These are phyloP conservation scores for Triplophysa siluroides DNA, from an alignment of 2,113 vertebrate genomes.

Conservation along the genomic window DNA sequence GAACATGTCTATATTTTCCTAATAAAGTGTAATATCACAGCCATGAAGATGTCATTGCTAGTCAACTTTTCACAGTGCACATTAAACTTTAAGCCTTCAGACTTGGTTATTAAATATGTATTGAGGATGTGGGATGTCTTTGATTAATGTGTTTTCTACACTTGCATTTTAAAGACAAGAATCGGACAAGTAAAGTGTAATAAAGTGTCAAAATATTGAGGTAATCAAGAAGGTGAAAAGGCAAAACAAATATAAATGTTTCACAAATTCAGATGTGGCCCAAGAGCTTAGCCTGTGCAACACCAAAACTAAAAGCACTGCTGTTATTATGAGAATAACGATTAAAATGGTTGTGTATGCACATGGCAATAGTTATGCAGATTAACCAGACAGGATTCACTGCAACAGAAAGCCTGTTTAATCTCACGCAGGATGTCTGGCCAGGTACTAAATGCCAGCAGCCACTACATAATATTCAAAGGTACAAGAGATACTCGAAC, in stretches of 20 bases:
- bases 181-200: slow-evolving; percentile 57
- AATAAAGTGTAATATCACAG: slow-evolving; percentile 11
- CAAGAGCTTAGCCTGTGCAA: not conserved
- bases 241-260: slow-evolving; percentile 22
- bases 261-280: not conserved
- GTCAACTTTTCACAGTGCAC: slow-evolving; percentile 1
- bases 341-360: not conserved
- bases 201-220: slow-evolving; percentile 35
- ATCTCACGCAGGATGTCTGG: not conserved
- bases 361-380: slow-evolving; percentile 14
- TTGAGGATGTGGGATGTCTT: slow-evolving; percentile 57
- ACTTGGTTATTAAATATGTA: slow-evolving; percentile 35
- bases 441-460: slow-evolving; percentile 3
- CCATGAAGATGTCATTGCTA: slow-evolving; percentile 9
- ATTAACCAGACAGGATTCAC: not conserved
- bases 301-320: slow-evolving; percentile 9
- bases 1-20: not conserved
- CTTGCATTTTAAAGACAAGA: slow-evolving; percentile 39
- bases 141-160: slow-evolving; percentile 69
- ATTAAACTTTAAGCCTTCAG: not conserved
- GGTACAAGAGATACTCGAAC: not conserved
- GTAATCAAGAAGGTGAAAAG: slow-evolving; percentile 32
- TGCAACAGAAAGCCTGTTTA: too few species aligned
- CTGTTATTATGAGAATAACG: not conserved
- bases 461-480: not conserved